Conservation (phyloP, 2,888 invertebrate genomes). For the Drosophila lacicola region DNA sequence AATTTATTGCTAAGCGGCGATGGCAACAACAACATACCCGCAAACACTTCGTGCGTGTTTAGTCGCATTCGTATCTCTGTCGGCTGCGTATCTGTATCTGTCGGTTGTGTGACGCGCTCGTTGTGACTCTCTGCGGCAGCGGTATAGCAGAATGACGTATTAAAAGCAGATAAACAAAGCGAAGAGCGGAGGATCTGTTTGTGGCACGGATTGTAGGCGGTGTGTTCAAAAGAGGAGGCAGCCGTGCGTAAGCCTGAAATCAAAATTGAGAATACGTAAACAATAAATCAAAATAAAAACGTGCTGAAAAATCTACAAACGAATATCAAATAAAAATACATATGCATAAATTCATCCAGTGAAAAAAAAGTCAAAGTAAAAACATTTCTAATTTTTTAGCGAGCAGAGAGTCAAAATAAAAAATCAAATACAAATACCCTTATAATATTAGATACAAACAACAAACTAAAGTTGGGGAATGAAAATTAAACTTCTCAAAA, state of each 20-base stretch:
- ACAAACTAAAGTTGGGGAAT: background rate
- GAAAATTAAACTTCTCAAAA: background rate
- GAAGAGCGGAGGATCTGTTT: conserved; percentile 5
- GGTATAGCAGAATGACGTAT: conserved; percentile 52
- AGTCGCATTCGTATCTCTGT: conserved; percentile 69
- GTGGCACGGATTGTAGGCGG: background rate
- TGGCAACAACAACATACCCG: conserved; percentile 38
- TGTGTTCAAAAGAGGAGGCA: conserved; percentile 2
- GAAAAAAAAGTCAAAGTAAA: background rate
- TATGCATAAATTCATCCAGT: background rate
- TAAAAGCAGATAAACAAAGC: conserved; percentile 13
- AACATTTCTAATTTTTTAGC: background rate
- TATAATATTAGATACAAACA: background rate
- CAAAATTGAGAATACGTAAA: conserved; percentile 24
- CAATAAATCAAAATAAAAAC: conserved; percentile 23
- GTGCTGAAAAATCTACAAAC: conserved; percentile 11
- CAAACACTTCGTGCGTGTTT: conserved; percentile 37
- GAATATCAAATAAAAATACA: conserved; percentile 7
- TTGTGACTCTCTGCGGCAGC: conserved; percentile 25
- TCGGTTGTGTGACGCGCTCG: conserved; percentile 72
- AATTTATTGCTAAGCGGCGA: conserved; percentile 33
- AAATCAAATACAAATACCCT: background rate
- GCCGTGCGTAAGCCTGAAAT: conserved; percentile 23
- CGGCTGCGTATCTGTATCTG: conserved; percentile 74
- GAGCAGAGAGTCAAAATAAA: background rate